phyloP scores from a whole-genome alignment of 92 coral and sea anemone genomes.

The Isaurus tuberculatus region DNA sequence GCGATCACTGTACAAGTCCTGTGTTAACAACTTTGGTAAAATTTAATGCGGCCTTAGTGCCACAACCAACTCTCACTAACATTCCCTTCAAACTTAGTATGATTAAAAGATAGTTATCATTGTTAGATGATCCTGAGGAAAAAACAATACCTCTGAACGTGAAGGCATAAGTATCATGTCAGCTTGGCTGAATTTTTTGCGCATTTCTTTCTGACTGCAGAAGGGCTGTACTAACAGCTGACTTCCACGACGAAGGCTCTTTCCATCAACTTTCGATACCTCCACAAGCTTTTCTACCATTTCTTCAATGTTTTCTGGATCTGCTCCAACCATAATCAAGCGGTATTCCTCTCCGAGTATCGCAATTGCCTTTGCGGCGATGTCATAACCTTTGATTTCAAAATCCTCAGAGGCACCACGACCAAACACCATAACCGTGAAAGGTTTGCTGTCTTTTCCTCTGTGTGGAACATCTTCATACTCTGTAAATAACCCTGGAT shows the following conservation, averaged over 20 bases:
- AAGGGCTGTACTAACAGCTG: background rate
- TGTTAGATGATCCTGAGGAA: background rate
- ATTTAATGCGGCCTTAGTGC: too few species aligned
- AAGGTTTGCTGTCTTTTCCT: background rate
- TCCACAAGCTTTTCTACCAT: background rate
- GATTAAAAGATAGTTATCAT: background rate
- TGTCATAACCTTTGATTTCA: conserved; percentile 24
- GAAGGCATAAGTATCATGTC: conserved; percentile 35
- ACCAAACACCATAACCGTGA: conserved; percentile 25
- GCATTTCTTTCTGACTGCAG: conserved; percentile 28
- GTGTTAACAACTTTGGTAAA: too few species aligned
- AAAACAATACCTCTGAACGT: conserved; percentile 31
- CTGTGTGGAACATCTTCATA: background rate
- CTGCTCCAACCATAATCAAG: conserved; percentile 34
- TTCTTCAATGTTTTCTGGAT: conserved; percentile 21
- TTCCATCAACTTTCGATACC: conserved; percentile 7
- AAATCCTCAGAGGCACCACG: conserved; percentile 26
- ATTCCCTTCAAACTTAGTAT: too few species aligned
- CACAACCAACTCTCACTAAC: too few species aligned
- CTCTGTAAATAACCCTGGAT: conserved; percentile 13
- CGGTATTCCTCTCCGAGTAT: conserved; percentile 5
- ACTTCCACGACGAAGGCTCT: conserved; percentile 17
- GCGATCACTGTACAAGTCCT: too few species aligned
- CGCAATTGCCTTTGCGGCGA: conserved; percentile 19
- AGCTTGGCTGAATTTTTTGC: conserved; percentile 2